These are phyloP conservation scores for Aldabrachelys gigantea DNA, from an alignment of 2,113 vertebrate genomes.

Conservation along the genomic window DNA sequence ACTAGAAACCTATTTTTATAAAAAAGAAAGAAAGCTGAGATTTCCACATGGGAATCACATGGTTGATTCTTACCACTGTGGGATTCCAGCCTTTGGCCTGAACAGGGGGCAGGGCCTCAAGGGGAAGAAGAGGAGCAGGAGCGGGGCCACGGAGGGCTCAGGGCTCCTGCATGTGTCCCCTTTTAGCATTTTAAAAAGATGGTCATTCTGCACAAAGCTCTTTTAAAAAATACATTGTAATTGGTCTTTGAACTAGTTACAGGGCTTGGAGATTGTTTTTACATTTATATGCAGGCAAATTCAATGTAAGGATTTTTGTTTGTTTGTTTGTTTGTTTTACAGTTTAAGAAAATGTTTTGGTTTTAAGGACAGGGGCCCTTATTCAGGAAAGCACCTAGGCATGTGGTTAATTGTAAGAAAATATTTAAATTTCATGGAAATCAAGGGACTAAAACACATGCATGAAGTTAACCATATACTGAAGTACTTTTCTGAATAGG, in stretches of 20 bases:
- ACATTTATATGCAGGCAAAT: neutral
- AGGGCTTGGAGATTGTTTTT: neutral
- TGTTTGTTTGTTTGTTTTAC: neutral
- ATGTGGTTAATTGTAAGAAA: conserved; percentile 49
- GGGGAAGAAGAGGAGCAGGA: neutral
- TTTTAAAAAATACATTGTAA: neutral
- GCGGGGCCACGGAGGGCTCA: neutral
- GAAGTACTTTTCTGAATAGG: neutral
- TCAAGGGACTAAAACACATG: conserved; percentile 32
- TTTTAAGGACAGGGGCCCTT: conserved; percentile 30
- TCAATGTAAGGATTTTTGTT: neutral
- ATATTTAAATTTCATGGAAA: conserved; percentile 59
- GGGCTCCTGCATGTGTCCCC: neutral
- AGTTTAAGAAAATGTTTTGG: neutral
- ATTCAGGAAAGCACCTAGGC: conserved; percentile 23
- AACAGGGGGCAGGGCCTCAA: neutral
- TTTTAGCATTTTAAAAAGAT: neutral
- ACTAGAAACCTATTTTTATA: neutral
- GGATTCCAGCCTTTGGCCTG: no score
- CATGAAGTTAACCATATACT: conserved; percentile 42
- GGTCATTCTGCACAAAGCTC: neutral
- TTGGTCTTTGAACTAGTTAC: neutral
- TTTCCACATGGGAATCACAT: neutral
- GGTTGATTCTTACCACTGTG: neutral
- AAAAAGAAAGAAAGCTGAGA: neutral